Conservation (phyloP, 2,113 vertebrate genomes). For the Triplophysa rosa region DNA sequence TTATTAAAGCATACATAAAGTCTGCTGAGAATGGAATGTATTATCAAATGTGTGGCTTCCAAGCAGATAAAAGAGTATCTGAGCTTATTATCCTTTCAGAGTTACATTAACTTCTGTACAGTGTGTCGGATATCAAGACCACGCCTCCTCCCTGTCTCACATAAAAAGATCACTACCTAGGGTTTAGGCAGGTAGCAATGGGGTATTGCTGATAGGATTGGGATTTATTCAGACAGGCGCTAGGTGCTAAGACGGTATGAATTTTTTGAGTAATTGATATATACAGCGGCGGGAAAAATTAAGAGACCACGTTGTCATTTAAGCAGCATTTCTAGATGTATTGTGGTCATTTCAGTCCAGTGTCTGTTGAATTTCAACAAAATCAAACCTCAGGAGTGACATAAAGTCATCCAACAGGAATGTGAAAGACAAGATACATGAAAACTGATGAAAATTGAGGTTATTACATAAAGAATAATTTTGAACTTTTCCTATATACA, state of each 20-base stretch:
- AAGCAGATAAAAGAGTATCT: slow-evolving; percentile 60
- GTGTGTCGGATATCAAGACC: slow-evolving; percentile 17
- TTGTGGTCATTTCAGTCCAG: too few species aligned
- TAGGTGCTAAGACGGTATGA: neutral
- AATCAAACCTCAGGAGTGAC: too few species aligned
- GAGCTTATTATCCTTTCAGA: slow-evolving; percentile 56
- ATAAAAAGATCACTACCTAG: slow-evolving; percentile 34
- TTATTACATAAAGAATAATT: too few species aligned
- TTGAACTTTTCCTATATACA: too few species aligned
- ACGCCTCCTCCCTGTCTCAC: slow-evolving; percentile 37
- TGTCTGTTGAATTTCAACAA: too few species aligned
- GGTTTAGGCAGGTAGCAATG: slow-evolving; percentile 34
- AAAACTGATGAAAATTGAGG: too few species aligned
- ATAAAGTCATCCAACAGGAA: too few species aligned
- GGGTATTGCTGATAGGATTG: slow-evolving; percentile 44
- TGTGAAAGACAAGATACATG: too few species aligned
- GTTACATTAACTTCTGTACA: slow-evolving; percentile 52
- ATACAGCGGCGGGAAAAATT: too few species aligned
- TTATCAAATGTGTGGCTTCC: slow-evolving; percentile 39
- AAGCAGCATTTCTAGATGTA: too few species aligned
- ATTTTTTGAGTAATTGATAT: too few species aligned
- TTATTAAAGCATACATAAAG: slow-evolving; percentile 61
- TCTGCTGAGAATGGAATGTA: slow-evolving; percentile 53
- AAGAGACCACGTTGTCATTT: too few species aligned
- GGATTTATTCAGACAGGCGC: slow-evolving; percentile 11